Conservation (phyloP, 2,113 vertebrate genomes). For the Eulemur rufifrons region DNA sequence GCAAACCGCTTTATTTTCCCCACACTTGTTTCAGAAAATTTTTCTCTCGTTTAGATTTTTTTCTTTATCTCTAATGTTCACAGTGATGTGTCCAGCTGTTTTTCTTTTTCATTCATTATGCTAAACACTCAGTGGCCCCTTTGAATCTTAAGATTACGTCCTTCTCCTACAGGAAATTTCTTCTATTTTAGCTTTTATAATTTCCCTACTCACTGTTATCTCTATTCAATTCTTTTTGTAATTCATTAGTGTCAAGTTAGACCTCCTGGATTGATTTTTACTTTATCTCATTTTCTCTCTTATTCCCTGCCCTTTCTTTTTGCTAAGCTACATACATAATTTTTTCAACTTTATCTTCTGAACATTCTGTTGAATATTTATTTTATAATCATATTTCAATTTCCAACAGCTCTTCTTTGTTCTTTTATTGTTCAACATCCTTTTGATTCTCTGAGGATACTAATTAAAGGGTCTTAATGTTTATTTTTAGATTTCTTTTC, state of each 20-base stretch:
- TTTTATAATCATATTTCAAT: conserved; percentile 21
- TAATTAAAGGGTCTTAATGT: not conserved
- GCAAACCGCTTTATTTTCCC: not conserved
- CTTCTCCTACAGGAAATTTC: not conserved
- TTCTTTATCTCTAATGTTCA: not conserved
- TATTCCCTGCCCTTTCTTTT: not conserved
- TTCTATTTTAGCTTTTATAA: not conserved
- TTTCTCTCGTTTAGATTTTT: not conserved
- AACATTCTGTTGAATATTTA: not conserved
- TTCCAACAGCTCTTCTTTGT: not conserved
- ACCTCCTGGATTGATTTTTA: not conserved
- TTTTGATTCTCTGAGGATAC: not conserved
- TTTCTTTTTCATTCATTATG: not conserved
- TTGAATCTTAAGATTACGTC: not conserved
- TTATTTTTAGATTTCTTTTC: not conserved
- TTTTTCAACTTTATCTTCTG: not conserved
- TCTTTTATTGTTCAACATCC: not conserved
- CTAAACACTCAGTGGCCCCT: not conserved
- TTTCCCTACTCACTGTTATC: not conserved
- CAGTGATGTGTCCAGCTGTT: not conserved
- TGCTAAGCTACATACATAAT: not conserved
- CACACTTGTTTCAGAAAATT: not conserved
- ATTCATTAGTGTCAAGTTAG: not conserved
- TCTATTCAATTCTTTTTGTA: not conserved
- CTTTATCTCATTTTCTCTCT: not conserved